Percentiles rank a stretch among this genome's conserved stretches.
phyloP scores from a whole-genome alignment of 2,113 vertebrate species.

The Gambusia affinis region DNA sequence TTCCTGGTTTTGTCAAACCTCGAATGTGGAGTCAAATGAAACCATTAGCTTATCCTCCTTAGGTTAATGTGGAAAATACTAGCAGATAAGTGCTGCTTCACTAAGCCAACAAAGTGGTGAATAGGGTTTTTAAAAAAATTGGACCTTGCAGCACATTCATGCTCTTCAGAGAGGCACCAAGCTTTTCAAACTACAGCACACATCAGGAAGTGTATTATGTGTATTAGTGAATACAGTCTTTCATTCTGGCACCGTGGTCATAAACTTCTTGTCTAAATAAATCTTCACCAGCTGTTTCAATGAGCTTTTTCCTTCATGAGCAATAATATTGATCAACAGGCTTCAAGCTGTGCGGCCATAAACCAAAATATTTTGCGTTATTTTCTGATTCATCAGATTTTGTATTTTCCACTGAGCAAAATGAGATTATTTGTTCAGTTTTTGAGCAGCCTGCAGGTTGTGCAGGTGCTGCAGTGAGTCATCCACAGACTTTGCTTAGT shows the following conservation, averaged over 20 bases:
- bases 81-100: neutral
- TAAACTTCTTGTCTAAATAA: slow-evolving; percentile 14
- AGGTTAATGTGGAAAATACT: neutral
- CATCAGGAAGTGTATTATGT: slow-evolving; percentile 2
- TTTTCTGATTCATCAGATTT: slow-evolving; percentile 8
- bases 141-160: slow-evolving; percentile 9
- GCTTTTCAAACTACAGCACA: slow-evolving; percentile 1
- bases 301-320: neutral
- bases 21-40: neutral
- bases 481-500: slow-evolving; percentile 30
- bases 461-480: slow-evolving; percentile 47
- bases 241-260: neutral
- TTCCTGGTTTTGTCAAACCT: neutral
- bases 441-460: slow-evolving; percentile 14
- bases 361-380: slow-evolving; percentile 11
- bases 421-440: slow-evolving; percentile 23
- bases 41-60: neutral
- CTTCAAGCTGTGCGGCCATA: neutral
- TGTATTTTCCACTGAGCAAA: slow-evolving; percentile 8
- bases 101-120: slow-evolving; percentile 15
- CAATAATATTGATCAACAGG: neutral
- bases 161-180: neutral
- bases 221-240: slow-evolving; percentile 5
- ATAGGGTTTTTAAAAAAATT: slow-evolving; percentile 11
- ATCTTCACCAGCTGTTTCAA: slow-evolving; percentile 14